These are phyloP conservation scores for Drosophila mettleri DNA, from an alignment of 2,888 invertebrate species.

Conservation along the genomic window DNA sequence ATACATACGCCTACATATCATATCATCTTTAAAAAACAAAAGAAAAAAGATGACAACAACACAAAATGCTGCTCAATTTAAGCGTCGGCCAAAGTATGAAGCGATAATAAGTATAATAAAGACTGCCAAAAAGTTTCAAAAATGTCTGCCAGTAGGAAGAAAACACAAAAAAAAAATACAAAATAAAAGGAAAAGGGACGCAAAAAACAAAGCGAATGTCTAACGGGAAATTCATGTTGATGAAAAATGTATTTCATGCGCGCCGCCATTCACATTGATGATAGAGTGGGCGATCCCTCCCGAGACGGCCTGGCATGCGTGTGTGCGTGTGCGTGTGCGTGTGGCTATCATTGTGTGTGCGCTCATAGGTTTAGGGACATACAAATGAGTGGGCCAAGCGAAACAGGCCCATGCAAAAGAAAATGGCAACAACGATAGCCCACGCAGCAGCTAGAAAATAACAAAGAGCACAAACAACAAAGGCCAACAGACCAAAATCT, in stretches of 20 bases:
- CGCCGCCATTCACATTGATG: conserved; percentile 66
- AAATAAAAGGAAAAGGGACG: not conserved
- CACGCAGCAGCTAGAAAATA: conserved; percentile 13
- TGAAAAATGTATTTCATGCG: conserved; percentile 78
- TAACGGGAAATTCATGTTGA: conserved; percentile 76
- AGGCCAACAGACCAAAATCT: conserved; percentile 7
- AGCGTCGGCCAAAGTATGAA: conserved; percentile 59
- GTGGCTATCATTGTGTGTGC: conserved; percentile 31
- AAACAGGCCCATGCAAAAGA: conserved; percentile 45
- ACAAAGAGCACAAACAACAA: conserved; percentile 17
- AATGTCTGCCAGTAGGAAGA: conserved; percentile 27
- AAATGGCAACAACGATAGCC: conserved; percentile 28
- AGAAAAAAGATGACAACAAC: conserved; percentile 5
- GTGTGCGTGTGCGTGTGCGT: conserved; percentile 19
- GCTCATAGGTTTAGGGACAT: conserved; percentile 55
- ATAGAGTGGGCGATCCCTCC: conserved; percentile 18
- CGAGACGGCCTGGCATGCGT: no score
- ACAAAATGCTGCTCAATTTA: conserved; percentile 55
- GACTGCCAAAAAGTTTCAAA: conserved; percentile 73
- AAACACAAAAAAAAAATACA: conserved; percentile 12
- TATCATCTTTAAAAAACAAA: conserved; percentile 1
- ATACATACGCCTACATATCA: conserved; percentile 7
- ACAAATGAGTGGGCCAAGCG: conserved; percentile 69
- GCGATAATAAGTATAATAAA: conserved; percentile 80
- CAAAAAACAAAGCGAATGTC: conserved; percentile 68